These are phyloP conservation scores for Scolopax mira DNA, from an alignment of 2,113 vertebrate species.

Conservation along the genomic window DNA sequence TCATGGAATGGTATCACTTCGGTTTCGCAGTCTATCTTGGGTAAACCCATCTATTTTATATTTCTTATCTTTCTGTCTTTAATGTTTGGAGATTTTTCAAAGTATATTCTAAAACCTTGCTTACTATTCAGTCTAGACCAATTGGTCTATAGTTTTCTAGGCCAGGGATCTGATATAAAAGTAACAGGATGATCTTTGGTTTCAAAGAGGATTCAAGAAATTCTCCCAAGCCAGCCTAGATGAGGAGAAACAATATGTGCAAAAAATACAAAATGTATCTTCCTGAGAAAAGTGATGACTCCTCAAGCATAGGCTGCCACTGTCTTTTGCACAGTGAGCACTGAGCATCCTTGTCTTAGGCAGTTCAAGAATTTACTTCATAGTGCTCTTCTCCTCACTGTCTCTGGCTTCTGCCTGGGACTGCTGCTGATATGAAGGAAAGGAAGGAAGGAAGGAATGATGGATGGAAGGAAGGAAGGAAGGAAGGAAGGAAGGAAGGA, in stretches of 20 bases:
- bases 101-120: not conserved
- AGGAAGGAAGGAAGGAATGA: no score
- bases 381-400: not conserved
- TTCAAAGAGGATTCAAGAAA: not conserved
- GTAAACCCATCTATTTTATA: not conserved
- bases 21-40: not conserved
- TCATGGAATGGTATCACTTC: not conserved
- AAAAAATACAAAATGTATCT: not conserved
- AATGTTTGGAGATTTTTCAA: not conserved
- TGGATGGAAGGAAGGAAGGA: no score
- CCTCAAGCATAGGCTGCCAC: not conserved
- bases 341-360: not conserved
- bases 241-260: not conserved
- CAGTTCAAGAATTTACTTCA: not conserved
- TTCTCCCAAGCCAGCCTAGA: not conserved
- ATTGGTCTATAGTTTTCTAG: not conserved
- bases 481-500: not conserved
- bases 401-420: not conserved
- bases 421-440: no score
- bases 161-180: not conserved
- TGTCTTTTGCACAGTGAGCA: not conserved
- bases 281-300: not conserved
- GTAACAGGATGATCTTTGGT: not conserved
- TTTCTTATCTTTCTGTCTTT: not conserved
- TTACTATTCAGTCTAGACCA: not conserved